Evolutionary conservation across 2,113 vertebrate species (phyloP), one percentile per base, ranked within the genome.

Genomic region (Mugil cephalus): DNA sequence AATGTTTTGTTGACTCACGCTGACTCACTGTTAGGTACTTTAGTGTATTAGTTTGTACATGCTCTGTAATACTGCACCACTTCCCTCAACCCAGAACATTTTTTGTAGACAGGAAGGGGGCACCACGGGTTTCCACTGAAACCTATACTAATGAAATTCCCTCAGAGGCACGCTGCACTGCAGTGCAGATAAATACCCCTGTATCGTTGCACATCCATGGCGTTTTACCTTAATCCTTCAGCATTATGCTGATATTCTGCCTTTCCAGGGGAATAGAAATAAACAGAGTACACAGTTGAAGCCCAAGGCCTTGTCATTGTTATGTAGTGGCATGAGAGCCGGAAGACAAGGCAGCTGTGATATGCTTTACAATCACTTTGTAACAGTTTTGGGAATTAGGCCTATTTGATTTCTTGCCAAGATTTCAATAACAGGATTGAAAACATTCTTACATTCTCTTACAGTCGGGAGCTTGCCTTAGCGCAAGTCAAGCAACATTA

Each of bases 91-190:
- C 30, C 36, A 11, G 51, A 50, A 19, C 15, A 43, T 78, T 77
- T 59, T 70, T 82, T 65, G 64, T 74, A 74, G 52, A 39, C 30
- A 54, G 34, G 63, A 70, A 70, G 42, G n/a, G 35, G 58, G 64
- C 60, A 61, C 51, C 0, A 17, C 68, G 47, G 39, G 39, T 43
- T 47, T 59, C 38, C 7, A 30, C 52, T 59, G 51, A 69, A 80
- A 74, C 65, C 84, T 63, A 58, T 56, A 38, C 67, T 74, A 87
- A 81, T 76, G 68, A 47, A 70, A 79, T 58, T 52, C 35, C 58
- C 73, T 51, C 9, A 67, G 15, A 42, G 65, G 51, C 5, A 47
- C 47, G 69, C 68, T 62, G 68, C 47, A 56, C 76, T 83, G 83
- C 85, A 86, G 52, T 14, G 68, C 53, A 75, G 60, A 59, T 52